Conservation (phyloP, 2,797 vertebrate genomes). For the Garrulus glandarius region DNA sequence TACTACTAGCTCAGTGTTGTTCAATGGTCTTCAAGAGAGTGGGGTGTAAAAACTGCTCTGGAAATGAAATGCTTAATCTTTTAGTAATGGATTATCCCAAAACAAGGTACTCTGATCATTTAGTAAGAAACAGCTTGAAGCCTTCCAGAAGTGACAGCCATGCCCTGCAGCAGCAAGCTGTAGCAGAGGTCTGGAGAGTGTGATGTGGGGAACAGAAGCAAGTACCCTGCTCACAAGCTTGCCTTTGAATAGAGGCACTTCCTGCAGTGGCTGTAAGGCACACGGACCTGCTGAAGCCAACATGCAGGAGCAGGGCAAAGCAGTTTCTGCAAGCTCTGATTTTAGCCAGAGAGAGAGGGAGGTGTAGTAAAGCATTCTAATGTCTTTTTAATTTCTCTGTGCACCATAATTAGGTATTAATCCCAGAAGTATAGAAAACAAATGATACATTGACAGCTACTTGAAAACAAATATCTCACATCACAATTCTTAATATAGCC, state of each 20-base stretch:
- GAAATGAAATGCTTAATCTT: not conserved
- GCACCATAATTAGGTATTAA: not conserved
- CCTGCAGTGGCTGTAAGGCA: not conserved
- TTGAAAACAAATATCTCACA: slow-evolving; percentile 2
- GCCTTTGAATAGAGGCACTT: not conserved
- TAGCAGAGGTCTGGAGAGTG: not conserved
- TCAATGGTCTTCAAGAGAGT: not conserved
- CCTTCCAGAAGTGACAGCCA: not conserved
- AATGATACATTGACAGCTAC: not conserved
- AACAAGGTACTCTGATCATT: not conserved
- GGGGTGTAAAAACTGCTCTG: not conserved
- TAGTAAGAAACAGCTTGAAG: not conserved
- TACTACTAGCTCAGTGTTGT: not conserved
- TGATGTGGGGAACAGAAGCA: not conserved
- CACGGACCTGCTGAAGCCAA: not conserved
- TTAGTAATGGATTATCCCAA: not conserved
- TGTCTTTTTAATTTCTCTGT: not conserved
- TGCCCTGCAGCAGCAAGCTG: not conserved
- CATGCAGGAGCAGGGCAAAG: not conserved
- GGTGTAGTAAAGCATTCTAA: not conserved
- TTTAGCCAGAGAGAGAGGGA: not conserved
- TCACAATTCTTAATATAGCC: not conserved
- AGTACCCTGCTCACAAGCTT: not conserved
- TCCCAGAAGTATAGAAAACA: not conserved
- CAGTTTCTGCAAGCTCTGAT: not conserved